Base-by-base conservation (phyloP, 2,888 invertebrate species). In the Drosophila recens region DNA sequence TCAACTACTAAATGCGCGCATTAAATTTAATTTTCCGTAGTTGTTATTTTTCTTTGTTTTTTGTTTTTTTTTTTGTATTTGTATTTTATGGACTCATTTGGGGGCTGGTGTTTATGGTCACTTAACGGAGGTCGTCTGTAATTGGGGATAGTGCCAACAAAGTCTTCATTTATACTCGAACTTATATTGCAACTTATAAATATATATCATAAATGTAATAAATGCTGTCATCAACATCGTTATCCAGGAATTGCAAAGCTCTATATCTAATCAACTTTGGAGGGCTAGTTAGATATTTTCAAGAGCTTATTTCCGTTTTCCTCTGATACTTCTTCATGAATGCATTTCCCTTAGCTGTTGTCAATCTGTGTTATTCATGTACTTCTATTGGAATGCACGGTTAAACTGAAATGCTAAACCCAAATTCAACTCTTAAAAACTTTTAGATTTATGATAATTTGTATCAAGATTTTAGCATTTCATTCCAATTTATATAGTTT, bases 21-120 rank as follows among this genome's bases (percentile, higher is more conserved):
- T 89, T 84, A 89, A 79, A 85, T 85, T 79, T 75, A 84, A 89
- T 79, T 87, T 72, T 63, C 40, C 40, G 49, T 58, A 71, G 46
- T 71, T 30, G 11, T 70, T 62, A 48, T 40, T 64, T 40, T 70
- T 58, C 27, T 64, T 54, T 27, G 53, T 17, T 8, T 38, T 23
- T 20, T 4, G n/a, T n/a, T n/a, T 17, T 8, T 38, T 23, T 20
- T 27, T n/a, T 42, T 27, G 27, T 27, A 5, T 54, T 15, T 13
- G 23, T 43, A 23, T 54, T 61, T 75, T 64, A 65, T 66, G 23
- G 65, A 58, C 65, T 62, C 36, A 45, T 52, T 59, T 58, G 30
- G 61, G 33, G 59, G 23, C 43, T 51, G 48, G 23, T 58, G 57
- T 61, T 68, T 53, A 63, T 61, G 53, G 36, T 36, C 59, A 43